phyloP scores from a whole-genome alignment of 2,888 invertebrate species.

The Erannis defoliaria region DNA sequence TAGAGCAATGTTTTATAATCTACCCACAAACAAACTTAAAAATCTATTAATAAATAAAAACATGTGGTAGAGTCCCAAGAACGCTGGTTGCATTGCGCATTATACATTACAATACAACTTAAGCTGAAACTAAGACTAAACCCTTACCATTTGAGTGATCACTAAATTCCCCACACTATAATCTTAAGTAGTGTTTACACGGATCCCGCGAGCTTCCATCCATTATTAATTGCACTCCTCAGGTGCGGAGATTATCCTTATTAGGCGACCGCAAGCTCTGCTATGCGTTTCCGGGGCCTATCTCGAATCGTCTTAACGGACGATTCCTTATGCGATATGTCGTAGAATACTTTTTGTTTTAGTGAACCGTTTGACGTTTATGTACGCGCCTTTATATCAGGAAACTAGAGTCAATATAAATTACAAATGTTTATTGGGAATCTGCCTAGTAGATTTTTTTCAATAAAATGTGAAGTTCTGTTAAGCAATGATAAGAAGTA shows the following conservation, averaged over 20 bases:
- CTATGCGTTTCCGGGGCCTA: conserved; percentile 60
- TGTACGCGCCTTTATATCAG: not conserved
- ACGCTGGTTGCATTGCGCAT: too few species aligned
- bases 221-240: conserved; percentile 85
- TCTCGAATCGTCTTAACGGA: conserved; percentile 43
- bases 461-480: not conserved
- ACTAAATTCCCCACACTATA: conserved; percentile 59
- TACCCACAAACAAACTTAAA: too few species aligned
- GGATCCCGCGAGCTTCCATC: conserved; percentile 64
- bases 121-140: conserved; percentile 18
- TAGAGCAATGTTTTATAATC: too few species aligned
- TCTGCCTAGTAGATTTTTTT: not conserved
- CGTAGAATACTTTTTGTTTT: conserved; percentile 30
- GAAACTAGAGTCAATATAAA: not conserved
- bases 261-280: conserved; percentile 76
- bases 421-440: not conserved
- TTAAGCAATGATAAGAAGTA: too few species aligned
- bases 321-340: conserved; percentile 36
- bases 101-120: not conserved
- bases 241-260: conserved; percentile 83
- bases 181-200: conserved; percentile 65
- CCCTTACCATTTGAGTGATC: conserved; percentile 47
- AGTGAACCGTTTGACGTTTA: conserved; percentile 13
- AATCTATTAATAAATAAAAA: too few species aligned
- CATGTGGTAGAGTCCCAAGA: too few species aligned